Evolutionary conservation across 1,140 invertebrate genomes (phyloP).

Genomic region (Brachionus rotundiformis): DNA sequence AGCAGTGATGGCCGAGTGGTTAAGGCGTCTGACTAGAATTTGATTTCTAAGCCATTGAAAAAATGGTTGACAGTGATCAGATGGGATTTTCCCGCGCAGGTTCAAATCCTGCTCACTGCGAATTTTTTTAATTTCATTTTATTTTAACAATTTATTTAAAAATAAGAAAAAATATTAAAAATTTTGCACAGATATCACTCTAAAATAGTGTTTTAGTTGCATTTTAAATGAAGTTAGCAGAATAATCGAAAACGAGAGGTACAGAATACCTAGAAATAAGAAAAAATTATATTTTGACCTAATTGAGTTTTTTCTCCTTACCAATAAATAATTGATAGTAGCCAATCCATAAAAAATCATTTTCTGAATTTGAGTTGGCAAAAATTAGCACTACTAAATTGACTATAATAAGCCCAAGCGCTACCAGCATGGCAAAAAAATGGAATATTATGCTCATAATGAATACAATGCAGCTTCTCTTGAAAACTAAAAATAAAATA

Average conservation of each 20-base stretch:
- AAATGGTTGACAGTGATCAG: neutral
- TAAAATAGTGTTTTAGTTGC: neutral
- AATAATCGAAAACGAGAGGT: neutral
- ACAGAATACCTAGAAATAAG: neutral
- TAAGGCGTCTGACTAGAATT: constrained; percentile 17
- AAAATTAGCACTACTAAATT: neutral
- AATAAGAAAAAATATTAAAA: neutral
- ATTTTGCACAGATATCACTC: neutral
- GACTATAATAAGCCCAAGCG: neutral
- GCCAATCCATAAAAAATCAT: neutral
- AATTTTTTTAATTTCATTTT: constrained; percentile 1
- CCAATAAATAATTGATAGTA: neutral
- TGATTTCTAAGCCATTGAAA: neutral
- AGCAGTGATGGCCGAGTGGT: constrained; percentile 7
- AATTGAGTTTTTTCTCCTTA: too few relatives aligned
- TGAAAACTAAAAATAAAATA: neutral
- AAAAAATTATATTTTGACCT: neutral
- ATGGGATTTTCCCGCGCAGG: constrained; percentile 12
- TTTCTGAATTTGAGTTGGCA: neutral
- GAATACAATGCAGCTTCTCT: neutral
- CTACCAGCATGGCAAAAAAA: neutral
- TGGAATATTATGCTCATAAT: constrained; percentile 14
- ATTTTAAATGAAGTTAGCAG: neutral
- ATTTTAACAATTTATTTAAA: too few relatives aligned
- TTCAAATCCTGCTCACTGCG: constrained; percentile 15